phyloP scores from a whole-genome alignment of 2,888 invertebrate species.

The Mesochorus sp. region DNA sequence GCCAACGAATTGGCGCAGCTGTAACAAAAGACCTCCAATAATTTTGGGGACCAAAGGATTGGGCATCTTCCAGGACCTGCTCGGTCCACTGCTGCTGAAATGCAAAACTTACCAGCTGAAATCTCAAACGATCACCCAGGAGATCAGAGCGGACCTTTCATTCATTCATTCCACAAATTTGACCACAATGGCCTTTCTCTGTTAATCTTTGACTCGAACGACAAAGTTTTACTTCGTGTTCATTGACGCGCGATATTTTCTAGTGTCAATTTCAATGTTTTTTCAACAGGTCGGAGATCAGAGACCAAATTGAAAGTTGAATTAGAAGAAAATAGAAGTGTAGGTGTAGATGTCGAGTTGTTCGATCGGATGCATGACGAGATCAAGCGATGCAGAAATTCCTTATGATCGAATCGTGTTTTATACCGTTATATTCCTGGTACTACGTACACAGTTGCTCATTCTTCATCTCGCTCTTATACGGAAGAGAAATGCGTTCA shows the following conservation, averaged over 20 bases:
- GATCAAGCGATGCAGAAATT: conserved; percentile 38
- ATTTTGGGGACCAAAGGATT: conserved; percentile 19
- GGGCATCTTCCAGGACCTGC: conserved; percentile 32
- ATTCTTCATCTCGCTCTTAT: conserved; percentile 56
- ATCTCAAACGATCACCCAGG: not conserved
- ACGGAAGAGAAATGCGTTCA: conserved; percentile 27
- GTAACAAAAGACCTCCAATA: conserved; percentile 2
- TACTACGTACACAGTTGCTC: conserved; percentile 18
- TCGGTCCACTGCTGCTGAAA: not conserved
- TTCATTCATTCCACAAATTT: conserved; percentile 28
- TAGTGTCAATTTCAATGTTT: conserved; percentile 20
- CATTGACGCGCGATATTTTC: not conserved
- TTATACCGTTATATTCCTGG: conserved; percentile 59
- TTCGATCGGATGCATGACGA: conserved; percentile 7
- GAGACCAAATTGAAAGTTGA: not conserved
- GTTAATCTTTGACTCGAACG: conserved; percentile 13
- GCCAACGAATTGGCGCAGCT: conserved; percentile 34
- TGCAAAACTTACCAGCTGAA: conserved; percentile 12
- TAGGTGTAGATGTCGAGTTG: not conserved
- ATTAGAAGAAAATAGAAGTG: not conserved
- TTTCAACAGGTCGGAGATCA: not conserved
- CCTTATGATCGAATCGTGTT: conserved; percentile 50
- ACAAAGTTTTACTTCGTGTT: not conserved
- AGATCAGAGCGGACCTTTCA: not conserved
- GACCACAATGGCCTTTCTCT: conserved; percentile 17